These are phyloP conservation scores for Delia radicum DNA, from an alignment of 1,140 invertebrate genomes.

Conservation along the genomic window DNA sequence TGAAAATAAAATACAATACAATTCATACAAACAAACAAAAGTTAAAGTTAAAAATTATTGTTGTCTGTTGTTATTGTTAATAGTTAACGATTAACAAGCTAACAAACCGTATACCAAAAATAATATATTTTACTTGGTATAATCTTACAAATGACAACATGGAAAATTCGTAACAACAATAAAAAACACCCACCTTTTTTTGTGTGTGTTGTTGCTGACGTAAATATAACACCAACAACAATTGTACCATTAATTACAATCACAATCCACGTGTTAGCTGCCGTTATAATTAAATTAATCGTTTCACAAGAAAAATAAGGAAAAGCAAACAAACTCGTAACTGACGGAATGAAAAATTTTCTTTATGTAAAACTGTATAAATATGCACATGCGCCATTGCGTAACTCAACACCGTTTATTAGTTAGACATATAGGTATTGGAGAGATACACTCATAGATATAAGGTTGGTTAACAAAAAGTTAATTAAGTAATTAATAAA, in stretches of 20 bases:
- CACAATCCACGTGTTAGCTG: slow-evolving; percentile 20
- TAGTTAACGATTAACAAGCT: background rate
- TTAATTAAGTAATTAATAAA: too few species aligned
- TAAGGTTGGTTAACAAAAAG: too few species aligned
- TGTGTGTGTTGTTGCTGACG: background rate
- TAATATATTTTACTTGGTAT: background rate
- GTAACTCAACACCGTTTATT: slow-evolving; percentile 15
- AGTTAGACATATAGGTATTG: background rate
- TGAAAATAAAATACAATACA: background rate
- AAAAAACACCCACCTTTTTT: background rate
- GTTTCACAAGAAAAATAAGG: background rate
- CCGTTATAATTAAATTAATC: slow-evolving; percentile 19
- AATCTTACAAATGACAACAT: background rate
- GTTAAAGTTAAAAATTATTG: background rate
- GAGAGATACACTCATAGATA: too few species aligned
- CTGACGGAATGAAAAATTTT: background rate
- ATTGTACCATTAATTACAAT: slow-evolving; percentile 15
- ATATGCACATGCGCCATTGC: slow-evolving; percentile 17
- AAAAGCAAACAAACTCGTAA: background rate
- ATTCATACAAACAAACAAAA: background rate
- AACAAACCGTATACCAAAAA: background rate
- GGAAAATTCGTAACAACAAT: background rate
- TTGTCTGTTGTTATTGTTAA: background rate
- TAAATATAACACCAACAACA: background rate
- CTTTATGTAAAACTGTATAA: background rate